Conservation (phyloP, 2,888 invertebrate genomes). For the Nemapogon koenigi region DNA sequence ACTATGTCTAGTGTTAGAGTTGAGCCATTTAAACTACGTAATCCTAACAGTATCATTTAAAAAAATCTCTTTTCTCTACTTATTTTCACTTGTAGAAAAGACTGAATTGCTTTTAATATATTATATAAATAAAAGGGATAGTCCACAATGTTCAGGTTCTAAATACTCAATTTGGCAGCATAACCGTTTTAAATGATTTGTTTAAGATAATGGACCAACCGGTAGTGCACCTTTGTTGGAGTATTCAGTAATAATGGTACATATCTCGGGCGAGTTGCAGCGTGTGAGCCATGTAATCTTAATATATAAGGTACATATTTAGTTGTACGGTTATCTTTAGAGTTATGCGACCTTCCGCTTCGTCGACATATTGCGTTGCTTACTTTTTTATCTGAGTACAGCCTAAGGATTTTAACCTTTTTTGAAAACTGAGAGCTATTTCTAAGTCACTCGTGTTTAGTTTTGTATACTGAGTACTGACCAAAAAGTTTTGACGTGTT, state of each 20-base stretch:
- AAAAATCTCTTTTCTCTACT: slow-evolving; percentile 37
- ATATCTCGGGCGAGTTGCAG: slow-evolving; percentile 45
- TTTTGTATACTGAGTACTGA: slow-evolving; percentile 3
- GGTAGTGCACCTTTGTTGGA: slow-evolving; percentile 29
- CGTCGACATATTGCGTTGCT: slow-evolving; percentile 63
- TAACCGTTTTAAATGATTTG: neutral
- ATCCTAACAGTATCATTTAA: slow-evolving; percentile 24
- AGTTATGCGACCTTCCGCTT: slow-evolving; percentile 62
- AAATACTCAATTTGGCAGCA: slow-evolving; percentile 57
- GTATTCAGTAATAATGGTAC: slow-evolving; percentile 51
- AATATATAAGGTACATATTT: slow-evolving; percentile 62
- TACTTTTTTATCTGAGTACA: slow-evolving; percentile 60
- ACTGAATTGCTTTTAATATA: slow-evolving; percentile 35
- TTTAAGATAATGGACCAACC: slow-evolving; percentile 48
- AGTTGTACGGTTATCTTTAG: slow-evolving; percentile 62
- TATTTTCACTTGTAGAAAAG: slow-evolving; percentile 54
- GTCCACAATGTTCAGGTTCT: slow-evolving; percentile 36
- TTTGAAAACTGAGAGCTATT: slow-evolving; percentile 59
- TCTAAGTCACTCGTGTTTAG: slow-evolving; percentile 47
- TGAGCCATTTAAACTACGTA: slow-evolving; percentile 49
- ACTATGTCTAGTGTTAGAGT: slow-evolving; percentile 37
- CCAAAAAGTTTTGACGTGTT: slow-evolving; percentile 57
- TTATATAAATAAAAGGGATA: slow-evolving; percentile 21
- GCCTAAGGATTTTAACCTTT: slow-evolving; percentile 65
- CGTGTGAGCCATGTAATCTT: slow-evolving; percentile 57